A percentile compares a stretch with the other conserved stretches of the same genome.
Evolutionary conservation across 1,140 invertebrate species (phyloP).

Genomic region (Anastrepha ludens): DNA sequence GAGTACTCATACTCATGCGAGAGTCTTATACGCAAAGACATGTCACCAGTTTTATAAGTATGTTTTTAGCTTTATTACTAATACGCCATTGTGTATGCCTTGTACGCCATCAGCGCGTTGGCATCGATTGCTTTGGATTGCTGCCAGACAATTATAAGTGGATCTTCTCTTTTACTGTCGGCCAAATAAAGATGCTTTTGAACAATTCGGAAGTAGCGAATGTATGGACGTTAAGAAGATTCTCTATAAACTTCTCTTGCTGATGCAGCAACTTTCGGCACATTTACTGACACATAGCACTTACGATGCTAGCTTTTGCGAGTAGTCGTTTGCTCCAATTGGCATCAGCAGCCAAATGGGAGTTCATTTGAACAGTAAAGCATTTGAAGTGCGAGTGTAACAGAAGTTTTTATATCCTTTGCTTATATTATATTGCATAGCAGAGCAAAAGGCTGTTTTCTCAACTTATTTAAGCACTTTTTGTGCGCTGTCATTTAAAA

Average conservation of each 20-base stretch:
- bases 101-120: slow-evolving; percentile 3
- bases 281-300: background rate
- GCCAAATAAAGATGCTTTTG: slow-evolving; percentile 17
- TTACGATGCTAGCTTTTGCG: background rate
- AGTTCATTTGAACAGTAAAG: background rate
- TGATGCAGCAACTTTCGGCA: slow-evolving; percentile 39
- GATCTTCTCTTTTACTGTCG: slow-evolving; percentile 19
- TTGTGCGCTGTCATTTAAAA: no score
- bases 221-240: slow-evolving; percentile 1
- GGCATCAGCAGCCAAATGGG: background rate
- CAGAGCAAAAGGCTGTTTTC: no score
- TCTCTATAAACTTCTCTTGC: slow-evolving; percentile 7
- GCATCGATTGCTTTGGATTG: slow-evolving; percentile 37
- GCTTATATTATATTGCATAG: no score
- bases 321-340: background rate
- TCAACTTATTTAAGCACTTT: no score
- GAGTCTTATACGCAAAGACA: no score
- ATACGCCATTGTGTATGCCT: background rate
- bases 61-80: background rate
- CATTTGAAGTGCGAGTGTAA: background rate
- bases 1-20: background rate
- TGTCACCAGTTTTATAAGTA: no score
- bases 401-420: no score
- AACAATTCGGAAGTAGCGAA: slow-evolving; percentile 31
- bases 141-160: slow-evolving; percentile 50